Evolutionary conservation across 2,113 vertebrate genomes (phyloP).

Genomic region (Eptesicus fuscus): DNA sequence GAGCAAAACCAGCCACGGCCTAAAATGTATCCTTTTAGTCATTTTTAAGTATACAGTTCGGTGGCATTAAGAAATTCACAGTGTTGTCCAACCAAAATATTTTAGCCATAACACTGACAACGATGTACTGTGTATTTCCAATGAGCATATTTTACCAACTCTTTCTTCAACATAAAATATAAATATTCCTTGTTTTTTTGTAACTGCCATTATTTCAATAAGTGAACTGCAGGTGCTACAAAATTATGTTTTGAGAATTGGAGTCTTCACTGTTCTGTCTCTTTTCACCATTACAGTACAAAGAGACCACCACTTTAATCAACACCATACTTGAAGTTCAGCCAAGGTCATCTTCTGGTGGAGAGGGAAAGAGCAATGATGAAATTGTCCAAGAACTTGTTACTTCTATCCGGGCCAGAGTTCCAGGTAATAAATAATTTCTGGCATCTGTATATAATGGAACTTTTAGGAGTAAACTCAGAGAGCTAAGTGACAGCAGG

Average conservation of each 20-base stretch:
- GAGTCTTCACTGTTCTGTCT: neutral
- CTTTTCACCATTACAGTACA: constrained; percentile 69
- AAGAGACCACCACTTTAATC: constrained; percentile 84
- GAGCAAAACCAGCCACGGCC: no score
- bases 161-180: neutral
- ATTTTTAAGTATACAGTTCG: neutral
- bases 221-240: neutral
- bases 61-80: neutral
- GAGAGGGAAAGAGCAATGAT: constrained; percentile 85
- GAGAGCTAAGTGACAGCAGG: neutral
- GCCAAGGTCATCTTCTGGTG: constrained; percentile 78
- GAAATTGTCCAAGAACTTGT: constrained; percentile 84
- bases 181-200: neutral
- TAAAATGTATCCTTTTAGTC: neutral
- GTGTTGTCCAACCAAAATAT: neutral
- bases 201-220: neutral
- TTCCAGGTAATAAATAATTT: constrained; percentile 76
- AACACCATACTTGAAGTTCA: constrained; percentile 85
- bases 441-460: neutral
- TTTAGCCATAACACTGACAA: neutral
- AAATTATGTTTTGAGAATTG: neutral
- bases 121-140: neutral
- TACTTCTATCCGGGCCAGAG: constrained; percentile 77
- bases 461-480: neutral
- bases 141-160: neutral